These are phyloP conservation scores for Nanorana parkeri DNA, from an alignment of 2,113 vertebrate species.

Conservation along the genomic window DNA sequence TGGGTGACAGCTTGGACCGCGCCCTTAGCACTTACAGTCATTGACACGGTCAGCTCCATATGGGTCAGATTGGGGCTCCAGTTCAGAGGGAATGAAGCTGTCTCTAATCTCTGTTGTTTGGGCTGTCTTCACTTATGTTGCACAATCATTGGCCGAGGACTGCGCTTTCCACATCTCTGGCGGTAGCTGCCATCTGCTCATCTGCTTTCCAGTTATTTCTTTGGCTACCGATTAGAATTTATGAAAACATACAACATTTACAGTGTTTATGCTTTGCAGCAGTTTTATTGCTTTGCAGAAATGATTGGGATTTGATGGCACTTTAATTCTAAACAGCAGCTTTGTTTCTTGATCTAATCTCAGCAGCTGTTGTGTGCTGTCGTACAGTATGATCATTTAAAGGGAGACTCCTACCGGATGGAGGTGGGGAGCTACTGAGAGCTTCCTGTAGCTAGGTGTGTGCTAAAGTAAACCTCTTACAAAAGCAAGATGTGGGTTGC, in stretches of 20 bases:
- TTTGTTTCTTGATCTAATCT: background rate
- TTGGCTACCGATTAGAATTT: background rate
- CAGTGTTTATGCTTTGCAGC: background rate
- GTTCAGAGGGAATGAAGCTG: constrained; percentile 10
- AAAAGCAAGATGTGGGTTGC: too few species aligned
- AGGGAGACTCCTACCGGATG: too few species aligned
- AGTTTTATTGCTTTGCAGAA: background rate
- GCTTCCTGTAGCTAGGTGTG: too few species aligned
- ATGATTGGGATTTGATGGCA: background rate
- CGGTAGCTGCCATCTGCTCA: background rate
- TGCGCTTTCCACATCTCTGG: background rate
- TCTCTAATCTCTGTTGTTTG: background rate
- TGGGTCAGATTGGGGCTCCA: constrained; percentile 29
- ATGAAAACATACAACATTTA: constrained; percentile 4
- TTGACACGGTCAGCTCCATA: constrained; percentile 53
- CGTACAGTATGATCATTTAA: too few species aligned
- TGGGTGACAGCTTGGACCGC: too few species aligned
- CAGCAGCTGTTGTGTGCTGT: too few species aligned
- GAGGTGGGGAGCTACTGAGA: too few species aligned
- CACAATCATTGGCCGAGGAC: background rate
- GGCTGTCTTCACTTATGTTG: background rate
- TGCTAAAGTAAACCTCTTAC: too few species aligned
- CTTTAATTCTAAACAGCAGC: background rate
- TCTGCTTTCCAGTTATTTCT: constrained; percentile 14
- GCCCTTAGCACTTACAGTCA: background rate